Evolutionary conservation across 2,888 invertebrate genomes (phyloP), one percentile per base, ranked within the genome.

Genomic region (Ganaspis brasiliensis): DNA sequence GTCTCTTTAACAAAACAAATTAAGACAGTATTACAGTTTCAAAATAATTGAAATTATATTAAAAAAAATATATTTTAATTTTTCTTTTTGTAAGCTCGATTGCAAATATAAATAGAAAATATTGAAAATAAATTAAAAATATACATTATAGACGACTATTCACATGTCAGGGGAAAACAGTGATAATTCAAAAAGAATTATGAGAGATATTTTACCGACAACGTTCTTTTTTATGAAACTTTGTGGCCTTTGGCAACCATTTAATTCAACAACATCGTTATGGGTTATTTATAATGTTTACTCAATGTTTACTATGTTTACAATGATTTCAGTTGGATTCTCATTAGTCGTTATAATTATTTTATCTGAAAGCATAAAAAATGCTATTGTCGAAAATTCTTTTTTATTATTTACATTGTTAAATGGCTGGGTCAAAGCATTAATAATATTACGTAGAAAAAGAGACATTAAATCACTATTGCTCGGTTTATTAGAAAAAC

Each of bases 171-270:
- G 8, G 19, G 16, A 52, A 52, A 19, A 1, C 19, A 52, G 52
- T 52, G 16, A 16, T 9, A 8, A 52, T 9, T n/a, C 14, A 16
- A 16, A n/a, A 59, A 59, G 31, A 35, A 16, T n/a, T 0, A 31
- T 59, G 2, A n/a, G n/a, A 16, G 59, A 59, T 3, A 59, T 59
- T 31, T n/a, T 59, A 31, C 59, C 59, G 6, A 8, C 59, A 35
- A 59, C 59, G 24, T 59, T 59, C 4, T 59, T 59, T 31, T 10
- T 59, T 3, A 59, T 59, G 59, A 59, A 59, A 31, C 31, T 59
- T 31, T 59, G 59, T 31, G 59, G 59, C n/a, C n/a, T 31, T 9
- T 59, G 59, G 59, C 26, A 59, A 26, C 59, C 59, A 35, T 35
- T 59, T 1, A 12, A n/a, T 52, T n/a, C 9, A 9, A 19, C 5